Base-by-base conservation (phyloP, 2,113 vertebrate species). In the Lagopus leucura region DNA sequence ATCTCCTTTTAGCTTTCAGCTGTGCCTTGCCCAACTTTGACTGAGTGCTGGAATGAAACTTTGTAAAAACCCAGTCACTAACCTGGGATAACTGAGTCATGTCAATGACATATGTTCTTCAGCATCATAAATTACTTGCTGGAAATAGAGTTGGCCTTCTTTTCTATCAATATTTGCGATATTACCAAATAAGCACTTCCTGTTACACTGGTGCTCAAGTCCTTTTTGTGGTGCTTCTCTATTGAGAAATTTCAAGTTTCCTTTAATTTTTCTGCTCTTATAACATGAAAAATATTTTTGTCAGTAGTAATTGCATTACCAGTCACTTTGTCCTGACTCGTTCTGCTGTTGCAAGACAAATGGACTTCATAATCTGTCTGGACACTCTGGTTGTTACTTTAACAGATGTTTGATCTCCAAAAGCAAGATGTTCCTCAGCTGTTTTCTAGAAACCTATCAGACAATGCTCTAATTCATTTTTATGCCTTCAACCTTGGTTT, bases 351-450 rank as follows among this genome's bases (percentile, higher is more conserved):
- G 65, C 0, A 1, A 94, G 90, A 96, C 52, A 86, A 94, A 96
- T 75, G 76, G 70, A 43, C 47, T 92, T 88, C 83, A 88, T 78
- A 75, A 93, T 90, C 90, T 90, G 88, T 92, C 93, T 72, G 57
- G 95, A 92, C 38, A 5, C 45, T 83, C 86, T 30, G 76, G 76
- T 88, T 96, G 93, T 94, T 93, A 71, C 90, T 88, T 74, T 96
- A 95, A 94, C 88, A 94, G 86, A 83, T 93, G 90, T 60, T 95
- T 83, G 86, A 88, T 95, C 61, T 95, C 65, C 88, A 88, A 88
- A 92, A 93, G 90, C 80, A 90, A 93, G 86, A 71, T 65, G 60
- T 96, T 82, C 61, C 38, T 96, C 88, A 81, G 60, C 65, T 78
- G 19, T 83, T 88, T 82, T 82, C 77, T 86, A 82, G 83, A 93